phyloP scores from a whole-genome alignment of 2,888 invertebrate species.

The Heliconius ethilla region DNA sequence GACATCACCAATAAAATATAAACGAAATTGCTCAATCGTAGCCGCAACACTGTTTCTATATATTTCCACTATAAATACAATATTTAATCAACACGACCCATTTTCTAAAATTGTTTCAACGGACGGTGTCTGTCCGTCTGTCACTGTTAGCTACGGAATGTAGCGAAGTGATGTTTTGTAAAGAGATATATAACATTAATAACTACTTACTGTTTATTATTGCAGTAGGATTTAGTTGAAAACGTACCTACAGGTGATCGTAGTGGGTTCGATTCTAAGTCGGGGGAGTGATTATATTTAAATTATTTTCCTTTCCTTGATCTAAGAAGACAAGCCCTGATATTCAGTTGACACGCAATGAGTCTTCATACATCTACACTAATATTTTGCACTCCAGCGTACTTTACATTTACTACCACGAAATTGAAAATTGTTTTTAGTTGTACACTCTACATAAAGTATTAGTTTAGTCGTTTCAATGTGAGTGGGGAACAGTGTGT shows the following conservation, averaged over 20 bases:
- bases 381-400: too few species aligned
- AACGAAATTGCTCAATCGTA: background rate
- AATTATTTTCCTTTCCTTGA: too few species aligned
- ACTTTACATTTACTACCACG: too few species aligned
- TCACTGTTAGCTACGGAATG: constrained; percentile 1
- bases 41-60: constrained; percentile 20
- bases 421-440: too few species aligned
- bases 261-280: background rate
- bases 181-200: constrained; percentile 1
- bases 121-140: constrained; percentile 24
- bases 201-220: background rate
- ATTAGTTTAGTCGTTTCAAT: too few species aligned
- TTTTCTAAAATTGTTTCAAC: constrained; percentile 25
- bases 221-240: background rate
- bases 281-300: background rate
- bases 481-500: too few species aligned
- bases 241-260: too few species aligned
- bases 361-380: too few species aligned
- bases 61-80: constrained; percentile 23
- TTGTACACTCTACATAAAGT: too few species aligned
- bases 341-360: too few species aligned
- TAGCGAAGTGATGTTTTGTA: constrained; percentile 10
- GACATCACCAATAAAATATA: constrained; percentile 16
- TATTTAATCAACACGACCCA: constrained; percentile 26
- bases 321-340: too few species aligned